These are phyloP conservation scores for Pangasius mekongensis DNA, from an alignment of 2,797 vertebrate genomes.

Conservation along the genomic window DNA sequence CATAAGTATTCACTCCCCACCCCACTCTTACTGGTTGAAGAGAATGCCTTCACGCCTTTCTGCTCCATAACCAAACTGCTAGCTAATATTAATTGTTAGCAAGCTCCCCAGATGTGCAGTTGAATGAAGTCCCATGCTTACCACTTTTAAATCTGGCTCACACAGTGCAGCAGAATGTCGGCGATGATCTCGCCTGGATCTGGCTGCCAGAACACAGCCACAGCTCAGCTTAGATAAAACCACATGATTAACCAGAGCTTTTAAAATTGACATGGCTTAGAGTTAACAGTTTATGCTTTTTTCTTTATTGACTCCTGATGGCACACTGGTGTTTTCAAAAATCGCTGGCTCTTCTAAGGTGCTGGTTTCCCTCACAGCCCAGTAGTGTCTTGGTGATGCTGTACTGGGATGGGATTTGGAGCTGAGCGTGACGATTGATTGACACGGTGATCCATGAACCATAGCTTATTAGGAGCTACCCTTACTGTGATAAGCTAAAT, in stretches of 20 bases:
- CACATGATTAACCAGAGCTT: slow-evolving; percentile 1
- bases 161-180: background rate
- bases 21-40: background rate
- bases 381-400: background rate
- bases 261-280: background rate
- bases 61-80: background rate
- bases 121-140: background rate
- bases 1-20: background rate
- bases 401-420: background rate
- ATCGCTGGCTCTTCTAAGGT: background rate
- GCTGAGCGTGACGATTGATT: background rate
- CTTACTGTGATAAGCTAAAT: background rate
- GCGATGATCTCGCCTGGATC: background rate
- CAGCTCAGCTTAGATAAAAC: background rate
- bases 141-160: background rate
- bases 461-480: background rate
- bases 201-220: background rate
- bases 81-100: background rate
- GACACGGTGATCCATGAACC: background rate
- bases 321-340: background rate
- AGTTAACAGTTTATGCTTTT: background rate
- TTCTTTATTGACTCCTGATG: background rate
- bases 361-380: background rate
- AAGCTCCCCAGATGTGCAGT: background rate
- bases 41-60: background rate